phyloP scores from a whole-genome alignment of 2,888 invertebrate genomes.

The Drosophila barbarae region DNA sequence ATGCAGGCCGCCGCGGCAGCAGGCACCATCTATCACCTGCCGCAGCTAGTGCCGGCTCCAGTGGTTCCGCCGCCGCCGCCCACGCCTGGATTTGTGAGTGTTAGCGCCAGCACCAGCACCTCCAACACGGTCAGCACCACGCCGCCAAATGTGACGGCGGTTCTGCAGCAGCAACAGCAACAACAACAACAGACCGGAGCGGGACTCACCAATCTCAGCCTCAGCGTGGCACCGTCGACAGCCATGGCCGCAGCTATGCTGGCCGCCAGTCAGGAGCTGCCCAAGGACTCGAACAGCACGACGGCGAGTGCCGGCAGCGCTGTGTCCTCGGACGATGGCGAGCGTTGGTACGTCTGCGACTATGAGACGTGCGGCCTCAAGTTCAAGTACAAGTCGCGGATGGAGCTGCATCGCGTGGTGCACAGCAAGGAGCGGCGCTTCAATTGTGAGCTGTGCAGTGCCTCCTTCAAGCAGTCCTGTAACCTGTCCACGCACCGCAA shows the following conservation, averaged over 20 bases:
- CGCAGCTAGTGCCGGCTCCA: conserved; percentile 66
- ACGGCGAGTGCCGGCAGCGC: conserved; percentile 77
- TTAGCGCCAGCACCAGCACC: conserved; percentile 27
- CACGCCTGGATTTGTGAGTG: conserved; percentile 39
- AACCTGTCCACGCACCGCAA: conserved; percentile 77
- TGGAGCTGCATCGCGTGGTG: conserved; percentile 76
- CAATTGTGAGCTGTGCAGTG: conserved; percentile 74
- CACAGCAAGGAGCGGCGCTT: conserved; percentile 77
- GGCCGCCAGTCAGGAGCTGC: conserved; percentile 53
- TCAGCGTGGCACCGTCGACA: conserved; percentile 51
- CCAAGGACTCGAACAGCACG: conserved; percentile 76
- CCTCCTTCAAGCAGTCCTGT: conserved; percentile 77
- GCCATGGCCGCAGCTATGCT: conserved; percentile 51
- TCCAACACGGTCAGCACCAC: conserved; percentile 46
- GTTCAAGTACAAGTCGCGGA: conserved; percentile 76
- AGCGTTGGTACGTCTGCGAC: conserved; percentile 77
- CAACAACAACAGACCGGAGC: conserved; percentile 13
- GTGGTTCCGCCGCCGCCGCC: conserved; percentile 57
- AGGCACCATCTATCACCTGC: conserved; percentile 70
- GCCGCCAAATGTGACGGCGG: conserved; percentile 34
- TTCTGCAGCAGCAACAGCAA: conserved; percentile 20
- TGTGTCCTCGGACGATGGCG: conserved; percentile 76
- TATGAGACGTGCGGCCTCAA: conserved; percentile 73
- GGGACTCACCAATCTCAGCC: conserved; percentile 51
- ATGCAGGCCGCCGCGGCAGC: conserved; percentile 54